Base-by-base conservation (phyloP, 2,113 vertebrate genomes). In the Gymnobelideus leadbeateri region DNA sequence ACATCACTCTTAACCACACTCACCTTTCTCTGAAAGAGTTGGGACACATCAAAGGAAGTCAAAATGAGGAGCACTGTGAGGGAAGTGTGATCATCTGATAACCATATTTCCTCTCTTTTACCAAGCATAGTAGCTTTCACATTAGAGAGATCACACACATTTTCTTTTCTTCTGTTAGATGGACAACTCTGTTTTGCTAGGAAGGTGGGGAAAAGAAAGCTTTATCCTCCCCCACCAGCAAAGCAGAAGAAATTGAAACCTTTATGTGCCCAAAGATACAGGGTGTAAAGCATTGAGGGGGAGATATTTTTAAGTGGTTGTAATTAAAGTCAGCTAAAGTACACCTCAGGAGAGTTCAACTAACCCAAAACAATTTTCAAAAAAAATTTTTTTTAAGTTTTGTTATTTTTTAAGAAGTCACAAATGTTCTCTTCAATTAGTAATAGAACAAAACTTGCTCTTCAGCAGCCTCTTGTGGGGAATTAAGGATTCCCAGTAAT, bases 91-190 rank as follows among this genome's bases (percentile, higher is more conserved):
- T 94, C 93, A 57, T 96, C 57, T 93, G 97, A 96, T 93, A 95
- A 95, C 57, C 57, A 21, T 91, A 96, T 96, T 94, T 96, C 26
- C 91, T 97, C 93, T 98, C 47, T 1, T 97, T 97, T 93, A n/a
- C 94, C 51, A 89, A 26, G 61, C 47, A 77, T 51, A 91, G 89
- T 95, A 97, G 96, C 95, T 94, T 98, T 98, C 95, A 47, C 95
- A 55, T 97, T 96, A 97, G 93, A 97, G 92, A 97, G 97, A 98
- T 98, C 98, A 97, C 97, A 98, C 93, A 97, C 94, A 57, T 93
- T 61, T 61, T 49, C 51, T 97, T 98, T 98, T 92, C 96, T 89
- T 94, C 95, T 95, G 96, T 91, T 93, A 94, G 97, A 93, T 94
- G 95, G 94, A 97, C 96, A 94, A 95, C 94, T 91, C 93, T 92